Conservation (phyloP, 2,888 invertebrate species). For the Elegia similella region DNA sequence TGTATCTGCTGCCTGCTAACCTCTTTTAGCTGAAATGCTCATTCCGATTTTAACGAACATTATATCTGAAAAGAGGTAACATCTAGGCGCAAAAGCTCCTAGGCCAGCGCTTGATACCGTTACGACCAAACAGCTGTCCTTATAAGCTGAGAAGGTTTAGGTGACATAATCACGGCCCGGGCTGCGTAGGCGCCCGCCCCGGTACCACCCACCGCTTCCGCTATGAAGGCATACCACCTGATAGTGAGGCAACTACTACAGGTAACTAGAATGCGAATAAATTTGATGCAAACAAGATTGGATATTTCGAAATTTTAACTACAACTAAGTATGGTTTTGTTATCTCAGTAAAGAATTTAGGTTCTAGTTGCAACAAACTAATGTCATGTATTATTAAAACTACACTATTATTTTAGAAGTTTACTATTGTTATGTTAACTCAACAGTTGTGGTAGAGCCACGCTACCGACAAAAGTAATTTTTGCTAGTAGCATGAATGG, state of each 20-base stretch:
- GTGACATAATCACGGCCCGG: conserved; percentile 61
- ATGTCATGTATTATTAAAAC: too few relatives aligned
- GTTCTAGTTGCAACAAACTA: background rate
- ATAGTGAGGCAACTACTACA: conserved; percentile 55
- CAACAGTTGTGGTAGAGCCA: too few relatives aligned
- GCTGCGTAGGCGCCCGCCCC: conserved; percentile 62
- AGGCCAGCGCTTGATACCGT: conserved; percentile 7
- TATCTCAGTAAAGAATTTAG: background rate
- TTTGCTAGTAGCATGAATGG: too few relatives aligned
- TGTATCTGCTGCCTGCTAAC: too few relatives aligned
- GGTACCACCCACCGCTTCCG: conserved; percentile 75
- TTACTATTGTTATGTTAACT: too few relatives aligned
- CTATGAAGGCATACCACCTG: conserved; percentile 71
- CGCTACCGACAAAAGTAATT: too few relatives aligned
- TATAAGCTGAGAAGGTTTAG: conserved; percentile 65
- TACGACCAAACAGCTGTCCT: conserved; percentile 50
- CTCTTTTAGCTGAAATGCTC: too few relatives aligned
- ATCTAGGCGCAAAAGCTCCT: background rate
- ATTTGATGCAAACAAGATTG: conserved; percentile 22
- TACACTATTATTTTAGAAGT: too few relatives aligned
- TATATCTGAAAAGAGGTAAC: conserved; percentile 23
- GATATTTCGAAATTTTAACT: background rate
- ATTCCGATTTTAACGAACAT: too few relatives aligned
- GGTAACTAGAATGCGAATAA: conserved; percentile 19
- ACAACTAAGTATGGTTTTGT: too few relatives aligned